Evolutionary conservation across 92 coral and sea anemone species (phyloP).

Genomic region (Epizoanthus ramosus): DNA sequence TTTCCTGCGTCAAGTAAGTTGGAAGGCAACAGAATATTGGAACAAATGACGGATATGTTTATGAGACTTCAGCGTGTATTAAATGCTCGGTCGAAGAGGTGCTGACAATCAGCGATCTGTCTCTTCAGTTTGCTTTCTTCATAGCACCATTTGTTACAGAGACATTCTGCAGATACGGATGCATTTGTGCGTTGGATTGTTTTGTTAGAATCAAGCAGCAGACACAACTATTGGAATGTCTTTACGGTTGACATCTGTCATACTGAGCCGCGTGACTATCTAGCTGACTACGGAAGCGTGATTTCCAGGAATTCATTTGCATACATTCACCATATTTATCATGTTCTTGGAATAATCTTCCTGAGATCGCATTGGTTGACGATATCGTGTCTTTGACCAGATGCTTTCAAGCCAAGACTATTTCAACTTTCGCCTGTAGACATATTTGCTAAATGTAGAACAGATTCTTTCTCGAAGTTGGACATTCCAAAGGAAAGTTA

Average conservation of each 20-base stretch:
- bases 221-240: background rate
- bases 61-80: too few relatives aligned
- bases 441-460: background rate
- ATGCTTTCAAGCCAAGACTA: background rate
- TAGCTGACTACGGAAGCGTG: background rate
- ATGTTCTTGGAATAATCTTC: background rate
- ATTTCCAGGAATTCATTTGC: slow-evolving; percentile 2
- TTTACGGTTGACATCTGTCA: background rate
- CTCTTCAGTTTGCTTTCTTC: background rate
- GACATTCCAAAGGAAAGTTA: background rate
- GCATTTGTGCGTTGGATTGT: background rate
- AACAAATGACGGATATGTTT: background rate
- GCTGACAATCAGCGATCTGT: background rate
- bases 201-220: background rate
- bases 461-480: background rate
- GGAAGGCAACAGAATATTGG: background rate
- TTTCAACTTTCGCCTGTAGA: background rate
- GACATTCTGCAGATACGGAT: background rate
- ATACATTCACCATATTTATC: background rate
- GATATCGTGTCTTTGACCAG: too few relatives aligned
- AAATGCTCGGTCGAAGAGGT: too few relatives aligned
- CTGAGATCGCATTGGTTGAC: too few relatives aligned
- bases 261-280: background rate
- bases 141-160: background rate
- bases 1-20: background rate